A percentile compares a stretch with the other conserved stretches of the same genome.
phyloP scores from a whole-genome alignment of 1,140 invertebrate genomes.

The Drosophila insularis region DNA sequence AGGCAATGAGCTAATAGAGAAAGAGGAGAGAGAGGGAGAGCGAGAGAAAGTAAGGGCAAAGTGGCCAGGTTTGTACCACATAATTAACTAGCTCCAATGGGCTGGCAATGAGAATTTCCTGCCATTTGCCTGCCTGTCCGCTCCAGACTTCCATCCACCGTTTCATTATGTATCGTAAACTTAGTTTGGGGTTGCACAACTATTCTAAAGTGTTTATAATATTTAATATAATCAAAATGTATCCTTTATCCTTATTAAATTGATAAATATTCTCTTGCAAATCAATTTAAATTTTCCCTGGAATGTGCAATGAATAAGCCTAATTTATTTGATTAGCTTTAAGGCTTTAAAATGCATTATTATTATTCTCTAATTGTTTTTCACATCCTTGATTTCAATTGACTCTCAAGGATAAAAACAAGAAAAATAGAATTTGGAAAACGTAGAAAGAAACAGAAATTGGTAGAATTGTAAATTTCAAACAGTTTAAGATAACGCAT shows the following conservation, averaged over 20 bases:
- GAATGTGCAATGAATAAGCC: not conserved
- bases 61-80: slow-evolving; percentile 18
- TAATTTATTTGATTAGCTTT: no score
- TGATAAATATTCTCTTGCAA: not conserved
- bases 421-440: no score
- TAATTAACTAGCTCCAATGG: slow-evolving; percentile 73
- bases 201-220: not conserved
- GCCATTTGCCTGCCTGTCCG: not conserved
- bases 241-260: not conserved
- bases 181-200: not conserved
- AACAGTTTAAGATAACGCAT: no score
- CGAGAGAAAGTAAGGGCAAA: not conserved
- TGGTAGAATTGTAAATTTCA: no score
- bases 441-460: no score
- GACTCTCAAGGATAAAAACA: no score
- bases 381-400: no score
- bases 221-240: not conserved
- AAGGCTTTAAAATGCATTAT: no score
- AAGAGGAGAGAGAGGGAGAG: not conserved
- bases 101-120: slow-evolving; percentile 51
- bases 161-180: not conserved
- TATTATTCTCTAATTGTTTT: no score
- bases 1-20: not conserved
- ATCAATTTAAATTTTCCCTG: not conserved
- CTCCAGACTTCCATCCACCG: not conserved